phyloP scores from a whole-genome alignment of 1,140 invertebrate species.

The Armadillidium nasatum region DNA sequence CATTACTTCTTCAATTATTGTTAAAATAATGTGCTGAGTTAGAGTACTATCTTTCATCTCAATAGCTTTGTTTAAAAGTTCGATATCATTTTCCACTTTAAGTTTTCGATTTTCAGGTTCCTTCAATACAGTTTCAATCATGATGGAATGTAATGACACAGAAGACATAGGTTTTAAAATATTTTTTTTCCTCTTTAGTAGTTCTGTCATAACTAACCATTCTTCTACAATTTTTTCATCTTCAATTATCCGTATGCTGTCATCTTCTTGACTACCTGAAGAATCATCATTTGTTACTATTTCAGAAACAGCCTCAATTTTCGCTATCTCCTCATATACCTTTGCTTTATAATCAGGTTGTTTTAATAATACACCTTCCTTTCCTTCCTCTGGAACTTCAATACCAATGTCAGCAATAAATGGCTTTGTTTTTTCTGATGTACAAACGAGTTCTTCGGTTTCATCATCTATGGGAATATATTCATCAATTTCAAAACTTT shows the following conservation, averaged over 20 bases:
- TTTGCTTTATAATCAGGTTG: no score
- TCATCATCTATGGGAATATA: neutral
- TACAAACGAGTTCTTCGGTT: no score
- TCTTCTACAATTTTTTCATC: neutral
- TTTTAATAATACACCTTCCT: no score
- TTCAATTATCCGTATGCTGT: neutral
- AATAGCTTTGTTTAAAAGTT: slow-evolving; percentile 60
- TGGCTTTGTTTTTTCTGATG: no score
- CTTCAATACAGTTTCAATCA: neutral
- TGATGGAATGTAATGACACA: neutral
- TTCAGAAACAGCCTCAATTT: no score
- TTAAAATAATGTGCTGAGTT: slow-evolving; percentile 64
- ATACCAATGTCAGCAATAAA: no score
- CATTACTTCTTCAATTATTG: slow-evolving; percentile 70
- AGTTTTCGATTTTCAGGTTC: slow-evolving; percentile 21
- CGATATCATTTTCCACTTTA: slow-evolving; percentile 57
- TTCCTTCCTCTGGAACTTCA: no score
- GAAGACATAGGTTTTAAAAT: neutral
- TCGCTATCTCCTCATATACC: no score
- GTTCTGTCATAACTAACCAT: neutral
- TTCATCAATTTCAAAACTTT: neutral
- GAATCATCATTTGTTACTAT: no score
- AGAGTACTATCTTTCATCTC: slow-evolving; percentile 58
- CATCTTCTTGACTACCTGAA: no score
- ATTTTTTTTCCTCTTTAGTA: neutral